phyloP scores from a whole-genome alignment of 2,888 invertebrate genomes.

The Phoenoteleia sp. region DNA sequence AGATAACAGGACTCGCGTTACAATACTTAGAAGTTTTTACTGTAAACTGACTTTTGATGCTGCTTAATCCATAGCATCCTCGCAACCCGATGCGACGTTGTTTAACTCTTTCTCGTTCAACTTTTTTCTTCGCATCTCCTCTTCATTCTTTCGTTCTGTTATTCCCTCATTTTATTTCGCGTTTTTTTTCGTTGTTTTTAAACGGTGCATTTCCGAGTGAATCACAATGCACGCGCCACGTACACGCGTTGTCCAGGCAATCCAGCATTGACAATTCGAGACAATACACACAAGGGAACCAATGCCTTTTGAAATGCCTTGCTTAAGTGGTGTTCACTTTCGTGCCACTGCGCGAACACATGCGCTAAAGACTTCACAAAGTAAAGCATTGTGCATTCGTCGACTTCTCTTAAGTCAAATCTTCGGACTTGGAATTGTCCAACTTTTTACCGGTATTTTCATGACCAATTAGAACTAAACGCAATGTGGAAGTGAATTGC shows the following conservation, averaged over 20 bases:
- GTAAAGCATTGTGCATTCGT: slow-evolving; percentile 48
- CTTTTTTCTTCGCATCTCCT: slow-evolving; percentile 13
- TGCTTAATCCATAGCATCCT: slow-evolving; percentile 45
- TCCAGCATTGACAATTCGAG: slow-evolving; percentile 79
- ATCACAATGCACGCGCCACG: slow-evolving; percentile 66
- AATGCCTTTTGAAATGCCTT: slow-evolving; percentile 85
- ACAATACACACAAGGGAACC: slow-evolving; percentile 83
- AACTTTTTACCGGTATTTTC: background rate
- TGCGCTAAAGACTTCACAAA: slow-evolving; percentile 54
- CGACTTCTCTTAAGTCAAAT: slow-evolving; percentile 44
- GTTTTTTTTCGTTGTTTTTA: slow-evolving; percentile 32
- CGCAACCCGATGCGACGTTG: slow-evolving; percentile 49
- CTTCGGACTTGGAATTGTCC: background rate
- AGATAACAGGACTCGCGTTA: slow-evolving; percentile 2
- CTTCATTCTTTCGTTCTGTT: slow-evolving; percentile 22
- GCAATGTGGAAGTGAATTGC: background rate
- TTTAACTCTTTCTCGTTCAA: slow-evolving; percentile 25
- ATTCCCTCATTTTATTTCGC: slow-evolving; percentile 14
- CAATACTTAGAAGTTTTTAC: slow-evolving; percentile 25
- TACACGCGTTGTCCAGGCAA: slow-evolving; percentile 67
- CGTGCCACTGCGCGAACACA: slow-evolving; percentile 75
- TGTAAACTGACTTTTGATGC: slow-evolving; percentile 60
- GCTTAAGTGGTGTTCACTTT: slow-evolving; percentile 82
- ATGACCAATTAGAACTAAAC: background rate
- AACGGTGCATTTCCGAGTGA: slow-evolving; percentile 64